Evolutionary conservation across 2,888 invertebrate genomes (phyloP).

Genomic region (Sceliomorpha sp.): DNA sequence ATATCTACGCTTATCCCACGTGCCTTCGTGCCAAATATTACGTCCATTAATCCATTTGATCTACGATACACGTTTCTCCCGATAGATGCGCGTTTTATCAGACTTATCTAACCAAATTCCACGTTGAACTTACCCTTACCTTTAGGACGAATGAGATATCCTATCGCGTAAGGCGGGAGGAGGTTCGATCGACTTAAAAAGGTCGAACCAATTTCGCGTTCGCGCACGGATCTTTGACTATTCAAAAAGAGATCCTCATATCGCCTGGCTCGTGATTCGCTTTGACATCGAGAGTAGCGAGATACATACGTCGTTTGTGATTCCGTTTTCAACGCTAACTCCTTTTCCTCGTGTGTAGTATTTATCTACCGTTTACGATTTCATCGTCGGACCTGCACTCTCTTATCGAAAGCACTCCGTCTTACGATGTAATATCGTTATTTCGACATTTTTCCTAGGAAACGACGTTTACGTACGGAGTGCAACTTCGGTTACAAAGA

Average conservation of each 20-base stretch:
- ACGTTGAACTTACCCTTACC: conserved; percentile 20
- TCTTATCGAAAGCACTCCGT: conserved; percentile 2
- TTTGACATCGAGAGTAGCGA: conserved; percentile 12
- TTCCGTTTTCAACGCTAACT: conserved; percentile 14
- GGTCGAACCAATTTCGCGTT: conserved; percentile 19
- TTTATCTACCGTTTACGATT: conserved; percentile 12
- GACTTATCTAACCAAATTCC: conserved; percentile 11
- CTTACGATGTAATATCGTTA: background rate
- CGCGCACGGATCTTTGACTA: conserved; percentile 2
- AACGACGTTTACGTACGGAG: too few species aligned
- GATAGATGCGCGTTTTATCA: conserved; percentile 16
- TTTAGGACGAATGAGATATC: conserved; percentile 26
- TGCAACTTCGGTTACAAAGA: too few species aligned
- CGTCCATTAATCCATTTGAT: conserved; percentile 10
- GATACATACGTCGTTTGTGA: conserved; percentile 6
- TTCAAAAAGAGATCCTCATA: conserved; percentile 10
- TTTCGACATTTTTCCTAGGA: too few species aligned
- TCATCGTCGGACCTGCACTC: background rate
- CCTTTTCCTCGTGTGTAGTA: conserved; percentile 1
- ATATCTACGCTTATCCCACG: background rate
- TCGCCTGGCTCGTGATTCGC: background rate
- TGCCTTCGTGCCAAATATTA: conserved; percentile 9
- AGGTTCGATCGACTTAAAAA: conserved; percentile 22
- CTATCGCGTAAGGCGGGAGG: conserved; percentile 12
- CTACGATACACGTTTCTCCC: conserved; percentile 6